A percentile compares a stretch with the other conserved stretches of the same genome.
Conservation (phyloP, 2,113 vertebrate genomes). For the human region DNA sequence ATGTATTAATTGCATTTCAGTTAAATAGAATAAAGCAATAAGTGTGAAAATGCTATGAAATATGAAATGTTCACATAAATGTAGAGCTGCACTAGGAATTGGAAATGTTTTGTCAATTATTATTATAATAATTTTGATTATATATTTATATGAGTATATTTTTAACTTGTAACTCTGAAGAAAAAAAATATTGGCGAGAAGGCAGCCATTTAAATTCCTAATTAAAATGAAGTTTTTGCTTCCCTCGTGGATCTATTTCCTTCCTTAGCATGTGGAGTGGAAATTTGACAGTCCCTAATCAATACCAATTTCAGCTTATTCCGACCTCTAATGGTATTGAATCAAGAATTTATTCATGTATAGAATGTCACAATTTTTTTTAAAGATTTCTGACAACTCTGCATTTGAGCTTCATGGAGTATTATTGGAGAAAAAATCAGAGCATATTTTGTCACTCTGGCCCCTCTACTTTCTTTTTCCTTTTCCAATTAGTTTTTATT, state of each 20-base stretch:
- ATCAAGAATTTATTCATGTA: conserved; percentile 62
- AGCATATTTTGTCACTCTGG: conserved; percentile 2
- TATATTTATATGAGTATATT: conserved; percentile 28
- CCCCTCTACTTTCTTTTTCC: not conserved
- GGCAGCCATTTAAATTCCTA: conserved; percentile 53
- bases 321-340: conserved; percentile 52
- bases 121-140: conserved; percentile 23
- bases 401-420: conserved; percentile 46
- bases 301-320: conserved; percentile 71
- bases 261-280: conserved; percentile 36
- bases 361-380: conserved; percentile 32
- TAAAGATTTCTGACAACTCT: conserved; percentile 45
- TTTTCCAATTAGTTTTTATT: conserved; percentile 34
- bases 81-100: not conserved
- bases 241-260: conserved; percentile 25
- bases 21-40: not conserved
- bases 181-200: not conserved
- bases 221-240: conserved; percentile 60
- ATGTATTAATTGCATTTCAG: not conserved
- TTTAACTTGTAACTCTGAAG: conserved; percentile 38
- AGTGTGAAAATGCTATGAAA: not conserved
- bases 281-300: conserved; percentile 62
- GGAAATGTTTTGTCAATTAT: conserved; percentile 2
- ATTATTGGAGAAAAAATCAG: conserved; percentile 39
- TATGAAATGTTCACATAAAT: not conserved